Evolutionary conservation across 2,113 vertebrate species (phyloP), one percentile per base, ranked within the genome.

Genomic region (Neodon shergylaensis): DNA sequence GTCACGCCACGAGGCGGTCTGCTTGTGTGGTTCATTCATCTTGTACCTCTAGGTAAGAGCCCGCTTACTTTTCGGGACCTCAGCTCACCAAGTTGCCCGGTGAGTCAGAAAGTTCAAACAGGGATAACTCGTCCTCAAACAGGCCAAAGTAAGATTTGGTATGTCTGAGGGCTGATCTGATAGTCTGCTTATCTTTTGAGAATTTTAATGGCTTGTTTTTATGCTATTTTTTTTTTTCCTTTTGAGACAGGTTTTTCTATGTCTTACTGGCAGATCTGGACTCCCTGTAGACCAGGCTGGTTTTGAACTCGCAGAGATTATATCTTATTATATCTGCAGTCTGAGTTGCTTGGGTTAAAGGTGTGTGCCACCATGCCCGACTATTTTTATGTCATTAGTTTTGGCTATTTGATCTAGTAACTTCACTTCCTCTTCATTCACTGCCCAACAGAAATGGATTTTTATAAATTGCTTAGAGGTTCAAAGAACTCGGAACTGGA

Each of bases 401-500:
- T 39, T 82, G 54, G 39, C 33, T 26, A 12, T 82, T 33, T 82
- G 3, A 82, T 13, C 36, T 61, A 22, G 61, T 39, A 61, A 61
- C 28, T 28, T 68, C 19, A 36, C 44, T 36, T 47, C 19, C 7
- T 44, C 33, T 49, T 42, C 13, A 22, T 44, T 39, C 39, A 47
- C 54, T 28, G 42, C 26, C 39, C 5, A 74, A 66, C 16, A 49
- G 22, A 94, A 89, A 7, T 65, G 66, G 22, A 28, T 42, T 76
- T 94, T 90, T 83, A 72, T 77, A 54, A 76, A 90, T 44, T 26
- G 65, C 73, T 63, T 47, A 44, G 16, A 68, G 14, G 5, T 44
- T 90, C 22, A 86, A 95, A 79, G 33, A 89, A 92, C 79, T 61
- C 81, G 33, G 47, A 95, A 31, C 22, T 86, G 73, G 72, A 90